Evolutionary conservation across 2,888 invertebrate genomes (phyloP), one percentile per base, ranked within the genome.

Genomic region (Hipparchia sbordonii): DNA sequence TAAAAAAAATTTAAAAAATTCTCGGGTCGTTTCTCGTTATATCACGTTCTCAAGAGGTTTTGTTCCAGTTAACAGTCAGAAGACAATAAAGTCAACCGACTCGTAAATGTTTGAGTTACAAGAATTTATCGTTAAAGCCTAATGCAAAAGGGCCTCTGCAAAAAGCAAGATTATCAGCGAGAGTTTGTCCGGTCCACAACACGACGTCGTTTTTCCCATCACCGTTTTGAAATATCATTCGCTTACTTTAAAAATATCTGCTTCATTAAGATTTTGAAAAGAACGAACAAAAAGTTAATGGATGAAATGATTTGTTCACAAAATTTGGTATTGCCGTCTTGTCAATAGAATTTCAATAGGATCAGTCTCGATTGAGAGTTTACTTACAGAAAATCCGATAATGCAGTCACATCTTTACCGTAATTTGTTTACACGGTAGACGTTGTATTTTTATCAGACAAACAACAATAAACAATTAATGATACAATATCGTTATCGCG

Each of bases 211-310:
- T 69, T 69, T 69, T 69, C 69, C 60, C 69, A 60, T 61, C 69
- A 23, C 52, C n/a, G 61, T 69, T 69, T 69, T 69, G 69, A 52
- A 69, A 69, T 69, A 39, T 23, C 23, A 23, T 69, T 60, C 48
- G 33, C 60, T 51, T 33, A 60, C 6, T 46, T 60, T 60, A 68
- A 51, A 6, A 68, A 59, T 59, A 60, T 61, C 61, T 69, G 52
- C 69, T 69, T 69, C 69, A 69, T 69, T 51, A 39, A 51, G 60
- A 68, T 60, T 52, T 68, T 60, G 51, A 68, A 68, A 60, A 60
- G 39, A 51, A 13, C 68, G 12, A 52, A 9, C 59, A 68, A 68
- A 68, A 68, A 68, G 60, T 69, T 69, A 69, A 69, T 52, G 52
- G 60, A 51, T 12, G 69, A 69, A 61, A 67, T 46, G 57, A 46